Base-by-base conservation (phyloP, 2,113 vertebrate species). In the Notechis scutatus region DNA sequence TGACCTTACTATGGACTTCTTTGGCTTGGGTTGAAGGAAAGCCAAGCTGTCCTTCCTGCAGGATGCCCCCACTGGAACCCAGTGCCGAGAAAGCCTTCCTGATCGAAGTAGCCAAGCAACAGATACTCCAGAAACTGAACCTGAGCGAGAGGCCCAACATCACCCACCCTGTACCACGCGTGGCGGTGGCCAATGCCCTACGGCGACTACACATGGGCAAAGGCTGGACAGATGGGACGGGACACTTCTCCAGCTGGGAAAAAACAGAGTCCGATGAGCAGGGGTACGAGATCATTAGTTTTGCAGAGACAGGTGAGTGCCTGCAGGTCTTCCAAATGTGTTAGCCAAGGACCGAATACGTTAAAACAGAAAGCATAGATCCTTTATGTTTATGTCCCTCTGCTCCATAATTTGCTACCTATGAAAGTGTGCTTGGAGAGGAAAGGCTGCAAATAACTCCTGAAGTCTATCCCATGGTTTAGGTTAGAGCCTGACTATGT, bases 231-330 rank as follows among this genome's bases (percentile, higher is more conserved):
- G 97, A 98, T 54, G 96, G 98, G 3, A 94, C 97, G 23, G 98
- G 98, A 61, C 90, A 47, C 81, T 94, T 97, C 69, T 97, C 97
- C 26, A 97, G 92, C 52, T 91, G 85, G 56, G 93, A 95, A 1
- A 92, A 64, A 55, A 87, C 95, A 5, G 94, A 69, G 1, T 92
- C 94, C 0, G 97, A 95, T 90, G 98, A 98, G 85, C 98, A 98
- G 93, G 97, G 98, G 39, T 99, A 99, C 96, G 99, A 99, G 96
- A 98, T 99, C 94, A 98, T 99, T 96, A 99, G 98, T 96, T 99
- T 99, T 94, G 99, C 99, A 18, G 97, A 99, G 94, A 97, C 97
- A 97, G 98, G 99, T 99, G 97, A 96, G 99, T 97, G 42, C 18
- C 57, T 0, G 0, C 11, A 4, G 11, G 47, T 54, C n/a, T 93